Evolutionary conservation across 1,140 invertebrate species (phyloP).

Genomic region (Drosophila pruinosa): DNA sequence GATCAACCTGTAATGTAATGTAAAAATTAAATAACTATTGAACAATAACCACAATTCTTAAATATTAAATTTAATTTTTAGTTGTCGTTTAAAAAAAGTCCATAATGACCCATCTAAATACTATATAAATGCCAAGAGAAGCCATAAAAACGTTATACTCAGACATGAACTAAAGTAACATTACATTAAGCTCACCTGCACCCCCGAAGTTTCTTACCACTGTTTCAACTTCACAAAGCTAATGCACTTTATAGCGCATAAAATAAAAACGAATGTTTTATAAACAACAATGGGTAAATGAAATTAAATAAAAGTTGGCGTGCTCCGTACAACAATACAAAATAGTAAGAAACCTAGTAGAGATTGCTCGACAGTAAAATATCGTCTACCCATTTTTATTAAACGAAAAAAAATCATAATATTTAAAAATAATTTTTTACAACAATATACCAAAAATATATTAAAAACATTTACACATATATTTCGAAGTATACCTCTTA

Average conservation of each 20-base stretch:
- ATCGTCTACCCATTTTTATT: too few species aligned
- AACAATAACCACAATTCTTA: background rate
- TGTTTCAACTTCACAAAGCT: slow-evolving; percentile 9
- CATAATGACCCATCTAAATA: background rate
- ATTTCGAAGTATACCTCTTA: too few species aligned
- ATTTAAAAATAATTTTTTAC: too few species aligned
- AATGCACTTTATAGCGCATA: slow-evolving; percentile 50
- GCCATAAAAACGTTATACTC: background rate
- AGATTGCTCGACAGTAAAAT: too few species aligned
- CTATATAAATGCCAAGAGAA: slow-evolving; percentile 19
- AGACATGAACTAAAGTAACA: slow-evolving; percentile 2
- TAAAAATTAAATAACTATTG: background rate
- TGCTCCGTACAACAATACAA: slow-evolving; percentile 2
- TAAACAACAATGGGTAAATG: slow-evolving; percentile 72
- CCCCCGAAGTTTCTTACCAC: background rate
- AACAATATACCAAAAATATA: too few species aligned
- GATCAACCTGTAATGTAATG: background rate
- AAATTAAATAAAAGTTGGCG: slow-evolving; percentile 55
- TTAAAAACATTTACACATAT: too few species aligned
- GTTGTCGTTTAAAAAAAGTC: background rate
- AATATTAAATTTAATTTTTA: background rate
- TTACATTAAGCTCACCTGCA: slow-evolving; percentile 13
- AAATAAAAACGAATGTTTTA: slow-evolving; percentile 78
- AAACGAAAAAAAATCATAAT: too few species aligned
- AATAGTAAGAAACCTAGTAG: too few species aligned